phyloP scores from a whole-genome alignment of 2,888 invertebrate species.

The Sphaerophoria taeniata region DNA sequence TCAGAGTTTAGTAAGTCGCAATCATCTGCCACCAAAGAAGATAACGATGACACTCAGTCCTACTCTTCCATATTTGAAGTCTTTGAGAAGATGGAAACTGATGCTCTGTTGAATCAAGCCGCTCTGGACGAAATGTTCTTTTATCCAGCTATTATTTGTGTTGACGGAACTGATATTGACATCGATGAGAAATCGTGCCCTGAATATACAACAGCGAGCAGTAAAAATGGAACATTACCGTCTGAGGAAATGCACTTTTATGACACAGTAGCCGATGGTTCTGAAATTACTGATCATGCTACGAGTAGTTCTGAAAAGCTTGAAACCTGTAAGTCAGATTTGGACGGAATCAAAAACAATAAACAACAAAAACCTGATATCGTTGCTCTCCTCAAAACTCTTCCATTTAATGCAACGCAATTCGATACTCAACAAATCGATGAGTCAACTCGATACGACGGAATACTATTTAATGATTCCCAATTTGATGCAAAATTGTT shows the following conservation, averaged over 20 bases:
- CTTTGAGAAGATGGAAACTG: slow-evolving; percentile 7
- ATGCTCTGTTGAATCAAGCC: not conserved
- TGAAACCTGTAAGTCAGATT: not conserved
- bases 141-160: not conserved
- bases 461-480: slow-evolving; percentile 15
- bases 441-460: not conserved
- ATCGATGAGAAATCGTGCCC: not conserved
- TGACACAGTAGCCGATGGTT: slow-evolving; percentile 13
- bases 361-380: not conserved
- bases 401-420: slow-evolving; percentile 27
- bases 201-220: not conserved
- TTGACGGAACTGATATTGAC: not conserved
- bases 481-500: slow-evolving; percentile 15
- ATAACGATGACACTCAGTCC: not conserved
- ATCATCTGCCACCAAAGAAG: not conserved
- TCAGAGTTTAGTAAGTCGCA: not conserved
- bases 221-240: not conserved
- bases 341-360: no score
- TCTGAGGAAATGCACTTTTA: slow-evolving; percentile 10
- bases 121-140: slow-evolving; percentile 24
- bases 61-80: slow-evolving; percentile 20
- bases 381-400: not conserved
- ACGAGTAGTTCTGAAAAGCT: not conserved
- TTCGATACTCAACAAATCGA: slow-evolving; percentile 21
- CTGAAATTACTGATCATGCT: not conserved